A percentile compares a stretch with the other conserved stretches of the same genome.
Evolutionary conservation across 2,888 invertebrate species (phyloP).

Genomic region (Nowickia ferox): DNA sequence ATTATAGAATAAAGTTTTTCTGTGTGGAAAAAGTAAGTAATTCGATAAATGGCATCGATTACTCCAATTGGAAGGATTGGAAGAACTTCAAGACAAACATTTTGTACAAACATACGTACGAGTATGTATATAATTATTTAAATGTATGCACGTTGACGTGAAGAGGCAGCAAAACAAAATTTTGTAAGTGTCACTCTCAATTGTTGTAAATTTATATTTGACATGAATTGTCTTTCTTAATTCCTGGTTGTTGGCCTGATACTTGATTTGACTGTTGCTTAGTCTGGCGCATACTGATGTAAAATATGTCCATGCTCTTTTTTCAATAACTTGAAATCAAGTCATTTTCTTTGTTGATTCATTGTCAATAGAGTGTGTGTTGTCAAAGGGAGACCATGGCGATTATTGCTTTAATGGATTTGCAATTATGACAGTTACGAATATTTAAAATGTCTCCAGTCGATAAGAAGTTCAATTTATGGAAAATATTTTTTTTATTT

Average conservation of each 20-base stretch:
- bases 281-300: background rate
- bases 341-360: slow-evolving; percentile 51
- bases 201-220: slow-evolving; percentile 62
- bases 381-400: slow-evolving; percentile 28
- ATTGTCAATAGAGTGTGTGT: slow-evolving; percentile 38
- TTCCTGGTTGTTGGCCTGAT: background rate
- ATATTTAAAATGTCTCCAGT: slow-evolving; percentile 34
- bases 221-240: slow-evolving; percentile 13
- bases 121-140: too few relatives aligned
- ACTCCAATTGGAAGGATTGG: slow-evolving; percentile 13
- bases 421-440: slow-evolving; percentile 55
- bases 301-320: slow-evolving; percentile 35
- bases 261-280: background rate
- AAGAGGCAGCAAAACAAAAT: slow-evolving; percentile 8
- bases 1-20: background rate
- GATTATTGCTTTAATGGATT: slow-evolving; percentile 54
- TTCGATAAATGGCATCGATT: slow-evolving; percentile 30
- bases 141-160: background rate
- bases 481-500: slow-evolving; percentile 4
- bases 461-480: slow-evolving; percentile 42
- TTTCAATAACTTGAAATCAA: slow-evolving; percentile 53
- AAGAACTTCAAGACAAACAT: background rate
- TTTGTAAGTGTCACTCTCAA: slow-evolving; percentile 64
- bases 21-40: background rate
- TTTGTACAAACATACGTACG: background rate